Evolutionary conservation across 1,140 invertebrate genomes (phyloP), one percentile per base, ranked within the genome.

Genomic region (Drosophila virilis): DNA sequence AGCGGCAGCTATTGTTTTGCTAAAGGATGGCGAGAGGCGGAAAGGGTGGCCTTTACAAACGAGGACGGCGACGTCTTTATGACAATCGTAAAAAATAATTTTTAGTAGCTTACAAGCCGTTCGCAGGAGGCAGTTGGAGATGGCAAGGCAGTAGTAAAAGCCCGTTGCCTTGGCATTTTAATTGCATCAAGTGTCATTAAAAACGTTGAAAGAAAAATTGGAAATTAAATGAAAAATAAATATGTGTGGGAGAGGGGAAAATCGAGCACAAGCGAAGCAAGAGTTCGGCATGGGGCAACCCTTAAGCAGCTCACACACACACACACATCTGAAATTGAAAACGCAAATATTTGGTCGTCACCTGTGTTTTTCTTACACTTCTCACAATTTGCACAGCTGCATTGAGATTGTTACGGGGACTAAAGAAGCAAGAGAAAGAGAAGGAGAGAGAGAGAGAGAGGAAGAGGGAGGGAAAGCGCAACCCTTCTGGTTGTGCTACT

Each of bases 11-110:
- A 74, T 80, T 85, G 78, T 84, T 85, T 64, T 77, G 59, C 61
- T 17, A 69, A 51, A 17, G 54, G 13, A 51, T 45, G n/a, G 4
- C 9, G 7, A 38, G 15, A 8, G 8, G 51, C 6, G 33, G 40
- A 35, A 37, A 28, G 13, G 46, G 37, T 43, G 28, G 10, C 10
- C 55, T 59, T 68, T 46, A 55, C 64, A 66, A 48, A 55, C 60
- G 73, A 50, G 48, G 74, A 58, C 50, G 74, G 52, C 80, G 71
- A 74, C 83, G 78, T 82, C 82, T 85, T 85, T 88, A 88, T 85
- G 83, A 82, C 83, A 85, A 88, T 88, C 82, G 83, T 88, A 88
- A 85, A 85, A 85, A 82, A 85, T 86, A 88, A 85, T 85, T 86
- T 85, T 85, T 85, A 85, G 82, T 82, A 85, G 82, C 82, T 85